Evolutionary conservation across 1,140 invertebrate genomes (phyloP), one percentile per base, ranked within the genome.

Genomic region (Zaprionus africanus): DNA sequence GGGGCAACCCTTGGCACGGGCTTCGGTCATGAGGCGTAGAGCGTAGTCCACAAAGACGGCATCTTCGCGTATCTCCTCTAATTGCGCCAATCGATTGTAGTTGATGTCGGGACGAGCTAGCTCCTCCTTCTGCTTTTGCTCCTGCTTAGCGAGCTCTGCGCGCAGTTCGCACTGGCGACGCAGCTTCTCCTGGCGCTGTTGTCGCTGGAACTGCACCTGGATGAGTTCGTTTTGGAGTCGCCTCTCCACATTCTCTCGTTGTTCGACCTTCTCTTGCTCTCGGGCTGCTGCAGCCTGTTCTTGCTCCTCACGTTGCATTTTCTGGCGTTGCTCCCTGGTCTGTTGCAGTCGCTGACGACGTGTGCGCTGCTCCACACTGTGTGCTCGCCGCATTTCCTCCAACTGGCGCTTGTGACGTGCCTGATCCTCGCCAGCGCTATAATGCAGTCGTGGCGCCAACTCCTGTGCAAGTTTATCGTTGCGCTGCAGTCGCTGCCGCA

Each of bases 31-130:
- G 24, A 90, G 62, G 38, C 84, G 79, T 4, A 64, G 73, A 12
- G 85, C 85, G 15, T 90, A 90, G 41, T 90, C 79, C 46, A 90
- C 73, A 34, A 90, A 90, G 67, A 70, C 75, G 31, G 56, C 76
- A 51, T 90, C 86, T 56, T 90, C 86, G 17, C 79, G 82, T 7
- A 90, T 51, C n/a, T 66, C 66, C 31, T 90, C 85, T 54, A 90
- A 28, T 15, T 85, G 79, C 7, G 85, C 85, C 56, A 77, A 54
- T 1, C 79, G 26, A 67, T 90, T 90, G 79, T 90, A 90, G 56
- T 90, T 85, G 53, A 58, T 79, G 1, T 53, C 66, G 9, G 86
- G 85, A 1, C 79, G 66, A 0, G 76, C 72, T 15, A 85, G 76
- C 36, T 74, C 70, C 12, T 70, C 76, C 9, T 43, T 12, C 1